These are phyloP conservation scores for Luperina testacea DNA, from an alignment of 2,888 invertebrate genomes.

Conservation along the genomic window DNA sequence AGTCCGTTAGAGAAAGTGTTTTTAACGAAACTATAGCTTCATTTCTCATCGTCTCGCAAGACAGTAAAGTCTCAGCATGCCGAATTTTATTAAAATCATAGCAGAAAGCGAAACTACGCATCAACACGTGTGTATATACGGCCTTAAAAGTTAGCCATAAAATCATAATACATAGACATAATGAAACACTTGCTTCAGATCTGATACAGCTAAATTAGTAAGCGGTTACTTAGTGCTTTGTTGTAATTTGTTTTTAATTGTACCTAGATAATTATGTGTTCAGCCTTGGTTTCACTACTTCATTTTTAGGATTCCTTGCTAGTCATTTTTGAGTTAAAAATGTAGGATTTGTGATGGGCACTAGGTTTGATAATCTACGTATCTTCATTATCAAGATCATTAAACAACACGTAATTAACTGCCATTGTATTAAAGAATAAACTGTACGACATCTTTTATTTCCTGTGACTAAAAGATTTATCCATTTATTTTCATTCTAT, in stretches of 20 bases:
- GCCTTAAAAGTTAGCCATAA: constrained; percentile 45
- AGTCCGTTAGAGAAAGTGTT: neutral
- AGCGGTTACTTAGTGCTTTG: constrained; percentile 66
- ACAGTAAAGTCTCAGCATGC: constrained; percentile 10
- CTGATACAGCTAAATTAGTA: constrained; percentile 57
- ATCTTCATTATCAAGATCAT: constrained; percentile 18
- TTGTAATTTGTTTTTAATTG: constrained; percentile 77
- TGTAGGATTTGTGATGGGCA: neutral
- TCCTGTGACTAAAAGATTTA: constrained; percentile 16
- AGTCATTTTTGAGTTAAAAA: constrained; percentile 1
- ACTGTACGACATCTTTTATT: constrained; percentile 18
- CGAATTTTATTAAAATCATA: constrained; percentile 36
- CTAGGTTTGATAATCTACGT: constrained; percentile 17
- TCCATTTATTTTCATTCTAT: constrained; percentile 39
- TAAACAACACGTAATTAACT: constrained; percentile 17
- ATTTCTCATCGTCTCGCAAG: constrained; percentile 27
- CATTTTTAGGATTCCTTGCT: constrained; percentile 67
- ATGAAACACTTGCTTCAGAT: constrained; percentile 56
- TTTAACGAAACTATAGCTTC: constrained; percentile 4
- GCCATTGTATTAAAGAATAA: constrained; percentile 30
- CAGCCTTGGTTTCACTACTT: constrained; percentile 75
- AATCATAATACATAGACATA: constrained; percentile 46
- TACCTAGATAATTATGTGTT: constrained; percentile 67
- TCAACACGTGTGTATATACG: constrained; percentile 43
- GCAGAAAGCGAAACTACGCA: constrained; percentile 47